These are phyloP conservation scores for Peromyscus melanophrys DNA, from an alignment of 2,797 vertebrate species.

Conservation along the genomic window DNA sequence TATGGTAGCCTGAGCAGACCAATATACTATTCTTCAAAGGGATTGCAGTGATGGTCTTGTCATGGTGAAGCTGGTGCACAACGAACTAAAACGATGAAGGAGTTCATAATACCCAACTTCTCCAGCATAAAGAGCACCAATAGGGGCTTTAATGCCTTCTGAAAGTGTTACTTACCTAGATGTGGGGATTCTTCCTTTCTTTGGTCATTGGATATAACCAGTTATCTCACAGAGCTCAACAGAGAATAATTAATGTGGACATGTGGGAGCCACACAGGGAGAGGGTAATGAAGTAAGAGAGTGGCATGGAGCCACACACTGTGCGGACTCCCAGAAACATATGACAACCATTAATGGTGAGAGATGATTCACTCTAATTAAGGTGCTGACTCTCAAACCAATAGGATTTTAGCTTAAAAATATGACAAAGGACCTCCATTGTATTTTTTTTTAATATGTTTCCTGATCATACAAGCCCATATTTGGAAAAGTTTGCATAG, in stretches of 20 bases:
- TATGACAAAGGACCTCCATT: not conserved
- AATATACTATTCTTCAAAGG: not conserved
- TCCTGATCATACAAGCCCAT: not conserved
- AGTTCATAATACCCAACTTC: not conserved
- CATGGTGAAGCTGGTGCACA: not conserved
- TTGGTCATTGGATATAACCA: not conserved
- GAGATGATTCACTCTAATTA: not conserved
- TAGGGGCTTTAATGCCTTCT: not conserved
- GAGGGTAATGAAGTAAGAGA: not conserved
- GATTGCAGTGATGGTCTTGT: not conserved
- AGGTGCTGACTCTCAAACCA: not conserved
- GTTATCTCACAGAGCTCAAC: not conserved
- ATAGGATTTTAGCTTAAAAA: not conserved
- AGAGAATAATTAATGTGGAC: not conserved
- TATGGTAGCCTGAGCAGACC: not conserved
- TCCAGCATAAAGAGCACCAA: not conserved
- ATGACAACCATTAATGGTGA: not conserved
- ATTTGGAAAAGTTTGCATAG: slow-evolving; percentile 40
- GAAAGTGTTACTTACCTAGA: not conserved
- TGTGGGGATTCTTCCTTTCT: not conserved
- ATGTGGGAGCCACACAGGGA: not conserved
- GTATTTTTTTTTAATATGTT: not conserved
- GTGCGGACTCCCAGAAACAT: not conserved
- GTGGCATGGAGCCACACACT: not conserved
- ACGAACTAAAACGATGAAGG: not conserved